phyloP scores from a whole-genome alignment of 2,888 invertebrate genomes.

The Congeria kusceri region DNA sequence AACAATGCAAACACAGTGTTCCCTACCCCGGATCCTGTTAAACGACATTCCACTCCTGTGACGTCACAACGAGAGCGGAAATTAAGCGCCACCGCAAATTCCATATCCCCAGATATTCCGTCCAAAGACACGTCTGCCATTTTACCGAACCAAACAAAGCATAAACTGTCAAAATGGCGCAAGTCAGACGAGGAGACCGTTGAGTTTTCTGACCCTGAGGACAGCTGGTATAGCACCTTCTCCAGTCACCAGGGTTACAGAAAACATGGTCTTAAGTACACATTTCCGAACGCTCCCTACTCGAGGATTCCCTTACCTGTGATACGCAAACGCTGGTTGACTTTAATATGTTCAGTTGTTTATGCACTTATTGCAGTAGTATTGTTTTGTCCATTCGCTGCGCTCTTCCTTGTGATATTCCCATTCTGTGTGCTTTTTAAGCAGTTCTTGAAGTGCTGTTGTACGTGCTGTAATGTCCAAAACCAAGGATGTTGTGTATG shows the following conservation, averaged over 20 bases:
- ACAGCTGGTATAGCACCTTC: constrained; percentile 42
- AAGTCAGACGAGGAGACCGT: constrained; percentile 30
- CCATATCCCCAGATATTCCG: constrained; percentile 27
- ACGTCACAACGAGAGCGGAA: constrained; percentile 11
- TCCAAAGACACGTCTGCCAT: constrained; percentile 49
- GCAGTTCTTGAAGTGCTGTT: constrained; percentile 78
- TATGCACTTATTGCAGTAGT: constrained; percentile 84
- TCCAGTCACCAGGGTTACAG: constrained; percentile 69
- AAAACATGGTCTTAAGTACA: constrained; percentile 69
- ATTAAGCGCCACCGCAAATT: constrained; percentile 17
- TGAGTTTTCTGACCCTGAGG: constrained; percentile 35
- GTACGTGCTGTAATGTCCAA: constrained; percentile 74
- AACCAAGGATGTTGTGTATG: constrained; percentile 78
- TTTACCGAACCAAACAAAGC: constrained; percentile 31
- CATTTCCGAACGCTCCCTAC: constrained; percentile 84
- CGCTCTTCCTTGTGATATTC: constrained; percentile 84
- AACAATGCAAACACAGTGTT: constrained; percentile 36
- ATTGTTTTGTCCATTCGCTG: constrained; percentile 86
- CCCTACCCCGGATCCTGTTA: constrained; percentile 56
- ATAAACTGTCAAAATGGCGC: constrained; percentile 8
- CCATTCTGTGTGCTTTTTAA: constrained; percentile 83
- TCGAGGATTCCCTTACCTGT: constrained; percentile 85
- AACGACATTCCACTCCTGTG: constrained; percentile 50
- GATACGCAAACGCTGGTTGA: constrained; percentile 83
- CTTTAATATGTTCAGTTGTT: constrained; percentile 74